Evolutionary conservation across 1,140 invertebrate species (phyloP).

Genomic region (Kradibia gibbosae): DNA sequence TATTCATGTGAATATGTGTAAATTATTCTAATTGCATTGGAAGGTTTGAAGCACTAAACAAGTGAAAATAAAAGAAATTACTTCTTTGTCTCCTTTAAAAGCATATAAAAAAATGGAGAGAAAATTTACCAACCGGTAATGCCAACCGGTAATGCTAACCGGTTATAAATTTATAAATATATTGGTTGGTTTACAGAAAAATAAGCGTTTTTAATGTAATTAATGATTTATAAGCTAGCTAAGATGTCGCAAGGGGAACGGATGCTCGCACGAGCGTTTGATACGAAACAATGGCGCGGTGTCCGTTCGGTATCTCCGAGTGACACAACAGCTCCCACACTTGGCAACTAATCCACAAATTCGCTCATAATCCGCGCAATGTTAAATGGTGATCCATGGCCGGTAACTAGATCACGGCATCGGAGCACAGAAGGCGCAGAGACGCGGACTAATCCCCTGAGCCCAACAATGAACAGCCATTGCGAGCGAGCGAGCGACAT

Average conservation of each 20-base stretch:
- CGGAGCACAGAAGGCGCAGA: constrained; percentile 31
- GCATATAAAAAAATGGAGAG: background rate
- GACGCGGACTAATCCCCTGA: constrained; percentile 17
- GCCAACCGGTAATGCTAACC: no score
- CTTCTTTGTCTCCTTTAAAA: background rate
- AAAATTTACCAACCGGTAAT: no score
- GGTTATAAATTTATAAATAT: no score
- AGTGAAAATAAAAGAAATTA: background rate
- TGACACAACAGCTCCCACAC: background rate
- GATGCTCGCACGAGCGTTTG: background rate
- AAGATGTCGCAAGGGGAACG: no score
- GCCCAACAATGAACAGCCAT: constrained; percentile 17
- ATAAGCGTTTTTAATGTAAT: no score
- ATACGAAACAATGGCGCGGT: background rate
- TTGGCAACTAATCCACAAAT: constrained; percentile 39
- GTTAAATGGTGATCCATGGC: constrained; percentile 24
- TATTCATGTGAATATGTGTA: background rate
- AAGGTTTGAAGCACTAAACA: background rate
- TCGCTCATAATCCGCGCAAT: constrained; percentile 13
- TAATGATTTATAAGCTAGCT: no score
- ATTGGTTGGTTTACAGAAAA: no score
- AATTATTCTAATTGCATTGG: background rate
- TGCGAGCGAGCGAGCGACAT: background rate
- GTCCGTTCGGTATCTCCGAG: background rate
- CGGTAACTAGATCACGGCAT: constrained; percentile 36